These are phyloP conservation scores for Cichlasoma orientale DNA, from an alignment of 2,797 vertebrate genomes.

Conservation along the genomic window DNA sequence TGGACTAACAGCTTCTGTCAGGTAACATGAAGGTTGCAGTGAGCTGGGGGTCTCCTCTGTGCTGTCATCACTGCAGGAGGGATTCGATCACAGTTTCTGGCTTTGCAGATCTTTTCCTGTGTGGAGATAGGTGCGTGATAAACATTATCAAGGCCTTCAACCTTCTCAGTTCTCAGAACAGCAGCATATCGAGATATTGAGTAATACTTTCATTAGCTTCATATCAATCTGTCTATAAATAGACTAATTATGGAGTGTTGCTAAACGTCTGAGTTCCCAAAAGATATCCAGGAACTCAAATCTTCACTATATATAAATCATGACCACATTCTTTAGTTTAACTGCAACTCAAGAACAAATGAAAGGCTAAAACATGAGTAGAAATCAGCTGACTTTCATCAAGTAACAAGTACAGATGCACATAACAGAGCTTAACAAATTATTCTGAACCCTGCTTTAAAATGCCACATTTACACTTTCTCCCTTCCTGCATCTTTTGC, in stretches of 20 bases:
- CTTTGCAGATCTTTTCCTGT: slow-evolving; percentile 95
- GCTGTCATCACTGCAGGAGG: slow-evolving; percentile 88
- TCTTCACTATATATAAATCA: neutral
- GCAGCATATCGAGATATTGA: slow-evolving; percentile 2
- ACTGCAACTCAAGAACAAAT: neutral
- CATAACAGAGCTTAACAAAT: neutral
- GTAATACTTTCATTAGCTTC: neutral
- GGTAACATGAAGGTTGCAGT: slow-evolving; percentile 28
- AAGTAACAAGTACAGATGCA: neutral
- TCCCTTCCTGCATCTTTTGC: neutral
- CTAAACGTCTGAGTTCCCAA: neutral
- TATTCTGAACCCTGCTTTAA: neutral
- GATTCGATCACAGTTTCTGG: slow-evolving; percentile 93
- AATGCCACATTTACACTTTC: neutral
- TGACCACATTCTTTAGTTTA: neutral
- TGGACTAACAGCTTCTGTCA: slow-evolving; percentile 34
- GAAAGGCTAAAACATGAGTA: neutral
- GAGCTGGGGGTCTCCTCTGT: neutral
- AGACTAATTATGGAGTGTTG: neutral
- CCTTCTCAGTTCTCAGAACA: slow-evolving; percentile 60
- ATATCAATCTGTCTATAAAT: slow-evolving; percentile 1
- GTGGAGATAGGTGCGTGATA: slow-evolving; percentile 61
- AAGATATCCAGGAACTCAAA: neutral
- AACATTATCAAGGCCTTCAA: slow-evolving; percentile 39
- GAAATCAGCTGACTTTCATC: neutral